Evolutionary conservation across 1,140 invertebrate genomes (phyloP).

Genomic region (Nasonia giraulti): DNA sequence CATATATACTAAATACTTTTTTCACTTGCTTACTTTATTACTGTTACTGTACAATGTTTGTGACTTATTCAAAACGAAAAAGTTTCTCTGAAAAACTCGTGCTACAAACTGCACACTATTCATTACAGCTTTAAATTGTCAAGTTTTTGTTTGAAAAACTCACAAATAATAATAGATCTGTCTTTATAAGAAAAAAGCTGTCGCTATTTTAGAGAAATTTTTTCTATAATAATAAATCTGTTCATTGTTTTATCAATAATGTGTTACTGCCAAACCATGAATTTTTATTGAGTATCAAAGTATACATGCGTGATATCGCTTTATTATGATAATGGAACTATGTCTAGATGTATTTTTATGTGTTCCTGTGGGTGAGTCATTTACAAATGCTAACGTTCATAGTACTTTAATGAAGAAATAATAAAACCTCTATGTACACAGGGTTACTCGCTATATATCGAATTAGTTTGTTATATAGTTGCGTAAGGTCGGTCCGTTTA

Average conservation of each 20-base stretch:
- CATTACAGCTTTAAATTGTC: neutral
- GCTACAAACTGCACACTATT: neutral
- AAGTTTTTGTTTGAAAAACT: neutral
- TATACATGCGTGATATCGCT: slow-evolving; percentile 21
- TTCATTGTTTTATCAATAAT: slow-evolving; percentile 9
- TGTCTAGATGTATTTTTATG: slow-evolving; percentile 38
- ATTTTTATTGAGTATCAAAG: slow-evolving; percentile 21
- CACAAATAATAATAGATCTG: neutral
- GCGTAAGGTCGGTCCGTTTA: slow-evolving; percentile 35
- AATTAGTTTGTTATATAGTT: slow-evolving; percentile 41
- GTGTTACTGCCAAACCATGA: slow-evolving; percentile 28
- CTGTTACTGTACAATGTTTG: neutral
- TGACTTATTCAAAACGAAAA: neutral
- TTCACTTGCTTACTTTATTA: neutral
- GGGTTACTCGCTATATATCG: slow-evolving; percentile 40
- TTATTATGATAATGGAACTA: slow-evolving; percentile 13
- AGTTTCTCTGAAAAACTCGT: neutral
- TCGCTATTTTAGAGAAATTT: slow-evolving; percentile 9
- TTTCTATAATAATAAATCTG: slow-evolving; percentile 5
- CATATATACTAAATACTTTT: neutral
- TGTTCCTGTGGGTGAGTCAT: slow-evolving; percentile 35
- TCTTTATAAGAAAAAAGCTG: neutral
- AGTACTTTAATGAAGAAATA: slow-evolving; percentile 24
- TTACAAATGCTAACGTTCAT: neutral
- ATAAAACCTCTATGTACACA: slow-evolving; percentile 32